Evolutionary conservation across 2,888 invertebrate species (phyloP).

Genomic region (Diplolepis rosae): DNA sequence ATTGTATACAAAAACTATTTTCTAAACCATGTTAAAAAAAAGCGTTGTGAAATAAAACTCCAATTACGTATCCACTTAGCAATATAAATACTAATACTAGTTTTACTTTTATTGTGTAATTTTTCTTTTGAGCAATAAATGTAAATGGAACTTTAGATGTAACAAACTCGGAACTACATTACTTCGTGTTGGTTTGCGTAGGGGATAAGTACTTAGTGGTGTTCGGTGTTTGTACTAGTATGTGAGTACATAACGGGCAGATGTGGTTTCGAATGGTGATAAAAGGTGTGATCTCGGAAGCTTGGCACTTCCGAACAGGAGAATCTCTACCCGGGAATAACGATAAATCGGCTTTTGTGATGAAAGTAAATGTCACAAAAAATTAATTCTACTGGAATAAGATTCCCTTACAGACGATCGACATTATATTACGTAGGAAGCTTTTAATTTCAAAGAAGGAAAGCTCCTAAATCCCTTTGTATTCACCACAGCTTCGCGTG

Average conservation of each 20-base stretch:
- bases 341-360: neutral
- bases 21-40: neutral
- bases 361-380: conserved; percentile 16
- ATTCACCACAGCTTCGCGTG: neutral
- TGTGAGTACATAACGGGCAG: neutral
- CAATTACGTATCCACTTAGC: neutral
- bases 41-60: neutral
- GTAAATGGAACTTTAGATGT: conserved; percentile 1
- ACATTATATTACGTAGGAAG: conserved; percentile 8
- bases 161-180: neutral
- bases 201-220: conserved; percentile 1
- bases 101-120: neutral
- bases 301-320: neutral
- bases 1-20: too few relatives aligned
- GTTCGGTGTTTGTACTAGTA: neutral
- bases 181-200: conserved; percentile 12
- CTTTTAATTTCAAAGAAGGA: conserved; percentile 8
- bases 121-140: neutral
- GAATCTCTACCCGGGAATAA: conserved; percentile 1
- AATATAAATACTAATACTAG: neutral
- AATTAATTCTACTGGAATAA: conserved; percentile 16
- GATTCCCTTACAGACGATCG: neutral
- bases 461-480: neutral
- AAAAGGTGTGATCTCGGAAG: conserved; percentile 22
- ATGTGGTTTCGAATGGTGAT: conserved; percentile 9